Evolutionary conservation across 2,113 vertebrate genomes (phyloP), one percentile per base, ranked within the genome.

Genomic region (Mormoops blainvillei): DNA sequence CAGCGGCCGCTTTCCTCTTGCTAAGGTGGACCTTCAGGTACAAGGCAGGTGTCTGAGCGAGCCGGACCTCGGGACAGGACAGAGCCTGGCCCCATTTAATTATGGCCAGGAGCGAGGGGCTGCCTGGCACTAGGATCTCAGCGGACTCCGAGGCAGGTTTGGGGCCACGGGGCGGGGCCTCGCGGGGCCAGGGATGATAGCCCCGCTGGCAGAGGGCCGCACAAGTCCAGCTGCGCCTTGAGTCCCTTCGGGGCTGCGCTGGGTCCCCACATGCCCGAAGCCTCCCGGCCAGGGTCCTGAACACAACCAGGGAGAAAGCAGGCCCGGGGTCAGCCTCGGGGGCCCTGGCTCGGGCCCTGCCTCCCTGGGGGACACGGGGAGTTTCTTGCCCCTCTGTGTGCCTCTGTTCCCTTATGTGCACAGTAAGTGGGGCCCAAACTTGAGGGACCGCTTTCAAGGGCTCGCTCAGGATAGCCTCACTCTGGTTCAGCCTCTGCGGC

Each of bases 31-130:
- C 67, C 20, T 9, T 19, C 3, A 8, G 65, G 56, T 6, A 4
- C 16, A 0, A 12, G 71, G 82, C 43, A 4, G 20, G 70, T 0
- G 7, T 38, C 31, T 1, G 5, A 4, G 71, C 11, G 9, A 7
- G 22, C 2, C 1, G 67, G 74, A 61, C 48, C 84, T 26, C 1
- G 1, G 54, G 38, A 10, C 50, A 1, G 16, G 48, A 38, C 76
- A 28, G 22, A n/a, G 52, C 4, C 5, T 2, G 1, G 45, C 14
- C 48, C 50, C 4, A 0, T 22, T 1, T 7, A 8, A 52, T 31
- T 0, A 0, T 0, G 0, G 19, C 8, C 61, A 7, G 36, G 1
- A 71, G 24, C 22, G 0, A 5, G 48, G 41, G 5, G 19, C 6
- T 1, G 20, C 33, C 73, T 41, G 63, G 4, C 0, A 0, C 4